Conservation (phyloP, 2,797 vertebrate species). For the Amazonetta brasiliensis region DNA sequence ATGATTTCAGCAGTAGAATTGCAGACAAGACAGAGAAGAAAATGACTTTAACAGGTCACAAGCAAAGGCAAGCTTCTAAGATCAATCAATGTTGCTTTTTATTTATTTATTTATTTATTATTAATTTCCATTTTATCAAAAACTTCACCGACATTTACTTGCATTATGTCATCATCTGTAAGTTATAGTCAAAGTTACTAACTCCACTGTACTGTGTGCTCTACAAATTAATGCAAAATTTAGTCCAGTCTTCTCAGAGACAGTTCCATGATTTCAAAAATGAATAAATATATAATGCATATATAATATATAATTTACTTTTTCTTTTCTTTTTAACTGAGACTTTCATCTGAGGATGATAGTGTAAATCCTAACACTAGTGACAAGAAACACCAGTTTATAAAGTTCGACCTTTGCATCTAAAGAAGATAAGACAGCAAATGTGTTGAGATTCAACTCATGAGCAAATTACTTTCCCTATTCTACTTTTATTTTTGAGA, state of each 20-base stretch:
- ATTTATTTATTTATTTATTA: background rate
- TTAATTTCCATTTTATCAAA: background rate
- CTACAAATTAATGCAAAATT: background rate
- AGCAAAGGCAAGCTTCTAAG: background rate
- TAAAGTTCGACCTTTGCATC: background rate
- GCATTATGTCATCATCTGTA: background rate
- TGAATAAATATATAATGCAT: background rate
- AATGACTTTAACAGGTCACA: background rate
- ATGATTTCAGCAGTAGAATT: background rate
- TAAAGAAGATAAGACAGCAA: background rate
- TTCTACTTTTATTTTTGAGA: background rate
- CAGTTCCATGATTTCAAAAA: background rate
- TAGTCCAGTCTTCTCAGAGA: background rate
- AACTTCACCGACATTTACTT: background rate
- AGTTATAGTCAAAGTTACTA: background rate
- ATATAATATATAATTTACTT: background rate
- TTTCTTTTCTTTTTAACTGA: background rate
- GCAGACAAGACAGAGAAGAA: background rate
- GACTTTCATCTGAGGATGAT: background rate
- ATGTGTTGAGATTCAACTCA: background rate
- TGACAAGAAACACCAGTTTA: background rate
- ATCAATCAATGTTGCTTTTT: background rate
- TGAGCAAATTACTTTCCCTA: background rate
- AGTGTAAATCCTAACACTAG: background rate
- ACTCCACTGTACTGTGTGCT: accelerated